phyloP scores from a whole-genome alignment of 2,113 vertebrate species.

The Mus spicilegus region DNA sequence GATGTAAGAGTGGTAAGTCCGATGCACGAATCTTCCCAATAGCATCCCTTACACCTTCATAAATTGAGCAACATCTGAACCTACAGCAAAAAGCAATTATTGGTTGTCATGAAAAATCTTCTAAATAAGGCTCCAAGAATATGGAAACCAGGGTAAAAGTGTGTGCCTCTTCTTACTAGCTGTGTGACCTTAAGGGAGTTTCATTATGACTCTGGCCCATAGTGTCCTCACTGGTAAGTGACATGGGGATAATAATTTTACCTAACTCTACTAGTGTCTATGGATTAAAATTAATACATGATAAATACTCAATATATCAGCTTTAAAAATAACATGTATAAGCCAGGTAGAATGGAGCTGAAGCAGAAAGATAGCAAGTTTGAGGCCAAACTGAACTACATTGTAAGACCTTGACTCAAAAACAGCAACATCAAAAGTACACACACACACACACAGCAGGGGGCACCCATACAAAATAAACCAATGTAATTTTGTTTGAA shows the following conservation, averaged over 20 bases:
- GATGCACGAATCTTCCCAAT: background rate
- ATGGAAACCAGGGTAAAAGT: background rate
- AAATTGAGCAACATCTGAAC: background rate
- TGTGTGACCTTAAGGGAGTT: background rate
- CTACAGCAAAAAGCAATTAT: background rate
- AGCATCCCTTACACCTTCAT: background rate
- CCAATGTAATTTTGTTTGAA: background rate
- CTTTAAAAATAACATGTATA: background rate
- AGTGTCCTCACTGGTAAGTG: background rate
- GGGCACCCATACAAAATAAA: background rate
- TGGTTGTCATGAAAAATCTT: background rate
- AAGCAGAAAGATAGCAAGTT: background rate
- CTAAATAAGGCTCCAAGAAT: background rate
- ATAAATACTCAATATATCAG: slow-evolving; percentile 34
- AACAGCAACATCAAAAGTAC: background rate
- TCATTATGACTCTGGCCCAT: background rate
- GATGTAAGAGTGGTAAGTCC: no score
- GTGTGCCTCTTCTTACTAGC: background rate
- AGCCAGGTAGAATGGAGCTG: background rate
- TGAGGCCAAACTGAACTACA: background rate
- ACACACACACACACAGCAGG: background rate
- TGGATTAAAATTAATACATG: background rate
- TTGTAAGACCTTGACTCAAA: background rate
- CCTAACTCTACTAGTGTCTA: background rate
- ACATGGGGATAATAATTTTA: background rate